Base-by-base conservation (phyloP, 2,113 vertebrate species). In the Ondatra zibethicus region DNA sequence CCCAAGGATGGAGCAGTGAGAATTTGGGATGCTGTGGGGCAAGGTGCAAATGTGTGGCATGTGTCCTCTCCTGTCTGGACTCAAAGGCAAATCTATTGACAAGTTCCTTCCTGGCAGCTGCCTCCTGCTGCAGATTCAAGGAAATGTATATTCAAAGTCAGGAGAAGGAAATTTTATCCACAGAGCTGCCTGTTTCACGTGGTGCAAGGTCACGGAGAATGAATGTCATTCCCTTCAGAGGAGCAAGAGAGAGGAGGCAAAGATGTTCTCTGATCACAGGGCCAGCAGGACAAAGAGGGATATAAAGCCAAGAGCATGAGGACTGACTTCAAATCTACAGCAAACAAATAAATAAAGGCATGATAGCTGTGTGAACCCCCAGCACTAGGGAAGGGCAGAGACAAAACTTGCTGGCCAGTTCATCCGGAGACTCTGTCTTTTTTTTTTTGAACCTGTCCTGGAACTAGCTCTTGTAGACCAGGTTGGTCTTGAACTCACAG, bases 51-150 rank as follows among this genome's bases (percentile, higher is more conserved):
- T 42, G 36, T 21, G 0, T 9, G n/a, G 55, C 11, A 5, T 19
- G 0, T 45, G 94, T 61, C 95, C 96, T 98, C 95, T 52, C 3
- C 33, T 70, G 87, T 91, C 75, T 73, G 92, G 61, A 84, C 82
- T 93, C 96, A 97, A 97, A 97, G 97, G 81, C 97, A 94, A 89
- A 89, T 87, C 96, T 98, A 96, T 98, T 97, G 95, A 97, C 94
- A 89, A 61, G 61, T 78, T 70, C 77, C 91, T 95, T 94, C 92
- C 93, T 95, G 97, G 96, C 95, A 78, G 65, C 88, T 0, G 2
- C 55, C 89, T 96, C 95, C 42, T 52, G 77, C 94, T 93, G 39
- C 50, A 96, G 65, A 66, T 42, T 92, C 96, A 94, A 96, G 88
- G 68, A 95, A 89, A 93, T 55, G 65, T 88, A 73, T 85, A 90